A percentile compares a stretch with the other conserved stretches of the same genome.
Evolutionary conservation across 53 echinoderm and acorn worm genomes (phyloP).

Genomic region (Mesocentrotus franciscanus): DNA sequence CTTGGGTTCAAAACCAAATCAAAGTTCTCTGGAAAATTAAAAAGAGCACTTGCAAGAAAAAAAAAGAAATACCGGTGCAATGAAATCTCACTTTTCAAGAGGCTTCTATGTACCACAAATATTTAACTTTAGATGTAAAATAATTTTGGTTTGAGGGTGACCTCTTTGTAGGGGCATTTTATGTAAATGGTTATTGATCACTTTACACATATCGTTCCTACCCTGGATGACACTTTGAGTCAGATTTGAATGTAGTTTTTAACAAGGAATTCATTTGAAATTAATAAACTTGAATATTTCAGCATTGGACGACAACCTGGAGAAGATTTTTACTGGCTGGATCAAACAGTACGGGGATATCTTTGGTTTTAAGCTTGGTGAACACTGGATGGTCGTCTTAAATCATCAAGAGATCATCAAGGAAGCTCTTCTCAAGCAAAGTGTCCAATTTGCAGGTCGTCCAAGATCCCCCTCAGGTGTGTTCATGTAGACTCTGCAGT

Average conservation of each 20-base stretch:
- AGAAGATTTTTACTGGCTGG: slow-evolving; percentile 17
- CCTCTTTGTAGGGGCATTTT: too few relatives aligned
- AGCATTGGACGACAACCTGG: slow-evolving; percentile 15
- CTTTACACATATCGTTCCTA: too few relatives aligned
- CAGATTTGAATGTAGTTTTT: neutral
- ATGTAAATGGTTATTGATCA: too few relatives aligned
- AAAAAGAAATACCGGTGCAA: too few relatives aligned
- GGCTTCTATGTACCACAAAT: too few relatives aligned
- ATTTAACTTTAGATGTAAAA: too few relatives aligned
- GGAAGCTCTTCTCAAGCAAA: slow-evolving; percentile 50
- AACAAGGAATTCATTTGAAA: neutral
- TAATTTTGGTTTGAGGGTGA: too few relatives aligned
- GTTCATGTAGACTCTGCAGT: neutral
- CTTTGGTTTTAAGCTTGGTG: slow-evolving; percentile 41
- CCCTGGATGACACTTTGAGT: too few relatives aligned
- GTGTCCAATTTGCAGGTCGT: slow-evolving; percentile 44
- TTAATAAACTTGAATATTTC: neutral
- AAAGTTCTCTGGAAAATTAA: too few relatives aligned
- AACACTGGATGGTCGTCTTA: slow-evolving; percentile 55
- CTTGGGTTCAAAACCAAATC: too few relatives aligned
- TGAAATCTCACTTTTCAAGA: too few relatives aligned
- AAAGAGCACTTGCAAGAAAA: too few relatives aligned
- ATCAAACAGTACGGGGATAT: slow-evolving; percentile 39
- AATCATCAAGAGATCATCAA: slow-evolving; percentile 49
- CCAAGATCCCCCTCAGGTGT: slow-evolving; percentile 26